Evolutionary conservation across 2,113 vertebrate genomes (phyloP).

Genomic region (Mormyrus lacerda): DNA sequence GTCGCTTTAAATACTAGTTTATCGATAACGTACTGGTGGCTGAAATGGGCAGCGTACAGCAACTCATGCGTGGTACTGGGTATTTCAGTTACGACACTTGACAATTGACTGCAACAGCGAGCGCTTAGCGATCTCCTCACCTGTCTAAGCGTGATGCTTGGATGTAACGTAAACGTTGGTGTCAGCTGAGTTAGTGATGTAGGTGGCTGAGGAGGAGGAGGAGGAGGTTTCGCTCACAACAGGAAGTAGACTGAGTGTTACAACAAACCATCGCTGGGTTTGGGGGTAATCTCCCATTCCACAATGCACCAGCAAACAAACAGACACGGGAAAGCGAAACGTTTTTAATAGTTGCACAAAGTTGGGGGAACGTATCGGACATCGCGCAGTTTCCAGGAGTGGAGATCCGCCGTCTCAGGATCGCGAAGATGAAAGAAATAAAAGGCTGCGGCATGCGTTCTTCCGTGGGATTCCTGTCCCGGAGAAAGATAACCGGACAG

Average conservation of each 20-base stretch:
- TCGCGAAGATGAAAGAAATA: conserved; percentile 68
- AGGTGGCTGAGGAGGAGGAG: conserved; percentile 18
- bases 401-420: conserved; percentile 23
- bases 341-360: conserved; percentile 26
- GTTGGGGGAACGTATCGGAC: conserved; percentile 15
- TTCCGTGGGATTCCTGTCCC: conserved; percentile 90
- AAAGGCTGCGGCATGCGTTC: conserved; percentile 83
- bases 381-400: conserved; percentile 38
- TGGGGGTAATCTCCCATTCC: background rate
- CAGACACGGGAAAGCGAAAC: background rate
- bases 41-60: background rate
- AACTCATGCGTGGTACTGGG: background rate
- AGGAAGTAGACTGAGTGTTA: conserved; percentile 39
- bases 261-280: conserved; percentile 41
- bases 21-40: background rate
- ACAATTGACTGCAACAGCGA: background rate
- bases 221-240: conserved; percentile 31
- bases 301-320: conserved; percentile 22
- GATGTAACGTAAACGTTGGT: background rate
- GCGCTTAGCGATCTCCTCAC: background rate
- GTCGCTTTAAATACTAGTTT: background rate
- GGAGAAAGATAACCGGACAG: conserved; percentile 77
- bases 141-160: background rate
- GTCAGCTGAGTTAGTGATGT: conserved; percentile 30
- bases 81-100: background rate